Base-by-base conservation (phyloP, 2,888 invertebrate genomes). In the Himalopsyche tibetana region DNA sequence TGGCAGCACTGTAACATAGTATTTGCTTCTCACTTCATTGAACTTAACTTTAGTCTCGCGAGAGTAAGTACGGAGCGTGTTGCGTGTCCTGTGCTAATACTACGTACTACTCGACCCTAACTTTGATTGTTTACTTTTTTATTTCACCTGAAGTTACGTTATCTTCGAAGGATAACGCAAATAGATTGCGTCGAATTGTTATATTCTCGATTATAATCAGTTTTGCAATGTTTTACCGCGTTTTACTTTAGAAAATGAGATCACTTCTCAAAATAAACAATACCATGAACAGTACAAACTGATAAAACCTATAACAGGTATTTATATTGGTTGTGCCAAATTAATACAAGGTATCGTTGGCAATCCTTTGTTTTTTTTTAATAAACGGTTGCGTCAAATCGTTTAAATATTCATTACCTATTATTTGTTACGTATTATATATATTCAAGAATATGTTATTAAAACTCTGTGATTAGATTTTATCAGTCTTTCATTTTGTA, bases 211-310 rank as follows among this genome's bases (percentile, higher is more conserved):
- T 40, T 40, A 12, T 38, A 8, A 17, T 38, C 80, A 36, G n/a
- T 80, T 80, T 80, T 8, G 40, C 40, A 80, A 9, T 80, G 42
- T 38, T 42, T 80, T 80, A 40, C 17, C 80, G 80, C 15, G 42
- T 80, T 40, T 80, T 40, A 79, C 55, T 28, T 36, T 9, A 85
- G 55, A 79, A 74, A 85, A 82, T 88, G 88, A 88, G 88, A 84
- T 88, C 86, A 88, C 79, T 74, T 86, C 88, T 85, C 84, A 86
- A 88, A 88, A 88, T 88, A 88, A 88, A 84, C 82, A 88, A 84
- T 86, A 80, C 79, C 63, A 6, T 63, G 63, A 63, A 63, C 63
- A 63, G 83, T 56, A 36, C 36, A 56, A 80, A 38, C 63, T 38
- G 82, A 86, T 86, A 86, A 86, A 84, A 86, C 84, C 19, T 38